These are phyloP conservation scores for Lagria hirta DNA, from an alignment of 2,888 invertebrate genomes.

Conservation along the genomic window DNA sequence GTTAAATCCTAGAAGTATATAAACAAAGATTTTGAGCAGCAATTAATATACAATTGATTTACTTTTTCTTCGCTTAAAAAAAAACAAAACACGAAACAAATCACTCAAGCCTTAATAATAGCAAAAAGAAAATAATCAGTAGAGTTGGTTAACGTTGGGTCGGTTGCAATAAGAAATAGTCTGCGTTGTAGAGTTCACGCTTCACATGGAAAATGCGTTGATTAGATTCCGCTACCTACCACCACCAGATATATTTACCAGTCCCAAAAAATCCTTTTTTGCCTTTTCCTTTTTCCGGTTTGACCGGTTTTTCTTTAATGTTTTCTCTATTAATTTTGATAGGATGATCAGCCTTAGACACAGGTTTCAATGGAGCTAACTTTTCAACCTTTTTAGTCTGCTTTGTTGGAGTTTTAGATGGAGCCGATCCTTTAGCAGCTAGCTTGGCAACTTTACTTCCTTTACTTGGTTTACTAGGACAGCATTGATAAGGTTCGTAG, in stretches of 20 bases:
- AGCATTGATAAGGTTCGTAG: constrained; percentile 91
- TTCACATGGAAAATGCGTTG: constrained; percentile 45
- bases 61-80: constrained; percentile 21
- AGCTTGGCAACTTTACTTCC: constrained; percentile 80
- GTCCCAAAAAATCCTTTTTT: constrained; percentile 84
- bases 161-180: constrained; percentile 33
- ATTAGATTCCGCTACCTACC: constrained; percentile 58
- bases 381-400: constrained; percentile 40
- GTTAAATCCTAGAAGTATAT: constrained; percentile 36
- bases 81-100: constrained; percentile 34
- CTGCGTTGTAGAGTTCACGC: constrained; percentile 45
- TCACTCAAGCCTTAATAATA: constrained; percentile 42
- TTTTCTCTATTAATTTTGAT: constrained; percentile 33
- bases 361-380: constrained; percentile 53
- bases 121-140: constrained; percentile 32
- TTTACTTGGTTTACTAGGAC: constrained; percentile 80
- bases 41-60: constrained; percentile 9
- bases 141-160: constrained; percentile 26
- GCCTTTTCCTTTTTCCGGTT: constrained; percentile 63
- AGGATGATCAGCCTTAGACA: constrained; percentile 44
- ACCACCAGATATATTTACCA: constrained; percentile 83
- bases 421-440: constrained; percentile 53
- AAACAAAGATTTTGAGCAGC: constrained; percentile 22
- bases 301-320: constrained; percentile 53
- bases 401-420: constrained; percentile 51